Evolutionary conservation across 2,888 invertebrate species (phyloP).

Genomic region (Axea sp.): DNA sequence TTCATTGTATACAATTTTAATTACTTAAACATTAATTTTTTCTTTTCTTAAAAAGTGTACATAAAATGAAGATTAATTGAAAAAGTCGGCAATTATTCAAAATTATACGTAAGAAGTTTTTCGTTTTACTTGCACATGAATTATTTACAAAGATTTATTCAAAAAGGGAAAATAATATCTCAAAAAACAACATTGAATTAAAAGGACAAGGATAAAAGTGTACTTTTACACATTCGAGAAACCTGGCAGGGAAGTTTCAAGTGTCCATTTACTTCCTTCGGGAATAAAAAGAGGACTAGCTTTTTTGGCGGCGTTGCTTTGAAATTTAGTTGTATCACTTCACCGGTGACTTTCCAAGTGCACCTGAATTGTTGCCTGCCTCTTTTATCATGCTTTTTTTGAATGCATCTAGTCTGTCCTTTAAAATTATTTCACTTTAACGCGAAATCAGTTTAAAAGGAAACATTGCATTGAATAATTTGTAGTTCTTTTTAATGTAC

Average conservation of each 20-base stretch:
- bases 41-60: no score
- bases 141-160: conserved; percentile 34
- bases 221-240: conserved; percentile 30
- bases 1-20: no score
- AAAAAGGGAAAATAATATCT: conserved; percentile 7
- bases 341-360: conserved; percentile 34
- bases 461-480: no score
- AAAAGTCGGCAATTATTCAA: no score
- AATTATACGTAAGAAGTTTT: not conserved
- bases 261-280: conserved; percentile 48
- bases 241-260: conserved; percentile 41
- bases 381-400: conserved; percentile 30
- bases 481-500: no score
- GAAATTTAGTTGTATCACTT: conserved; percentile 50
- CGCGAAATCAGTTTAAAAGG: conserved; percentile 10
- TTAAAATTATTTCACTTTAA: conserved; percentile 27
- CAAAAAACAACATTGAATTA: conserved; percentile 43
- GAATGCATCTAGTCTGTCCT: conserved; percentile 9
- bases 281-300: conserved; percentile 30
- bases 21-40: no score
- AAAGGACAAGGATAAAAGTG: conserved; percentile 39
- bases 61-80: no score
- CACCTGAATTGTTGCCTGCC: conserved; percentile 31
- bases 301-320: conserved; percentile 52
- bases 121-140: not conserved